Evolutionary conservation across 2,797 vertebrate species (phyloP), one percentile per base, ranked within the genome.

Genomic region (Ctenochaetus hawaiiensis): DNA sequence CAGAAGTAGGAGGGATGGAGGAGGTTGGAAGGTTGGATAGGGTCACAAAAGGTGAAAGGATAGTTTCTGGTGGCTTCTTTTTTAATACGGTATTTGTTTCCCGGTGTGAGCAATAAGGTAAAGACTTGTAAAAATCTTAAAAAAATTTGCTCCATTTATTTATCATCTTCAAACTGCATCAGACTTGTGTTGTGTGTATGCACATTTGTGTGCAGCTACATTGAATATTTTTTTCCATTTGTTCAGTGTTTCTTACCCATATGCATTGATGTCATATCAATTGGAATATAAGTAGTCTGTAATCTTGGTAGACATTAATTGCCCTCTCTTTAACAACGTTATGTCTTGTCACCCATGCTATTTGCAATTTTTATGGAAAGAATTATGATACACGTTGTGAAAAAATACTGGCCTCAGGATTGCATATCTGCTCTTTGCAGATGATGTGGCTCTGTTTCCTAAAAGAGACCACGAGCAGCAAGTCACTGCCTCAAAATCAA

Each of bases 111-210:
- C 30, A 37, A 56, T 6, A 67, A 76, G 41, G 26, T n/a, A 34
- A 34, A 34, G 30, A 34, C 30, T 3, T 34, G 30, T 34, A 34
- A 34, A 34, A 2, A 34, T 34, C 30, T 34, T 6, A 17, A 47
- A 10, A 60, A 69, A 9, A 23, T 45, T 44, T 60, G 20, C 18
- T 67, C 8, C 8, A 8, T 69, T 83, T 58, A 58, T n/a, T 72
- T 8, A 22, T 66, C 14, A 59, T 49, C 26, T 23, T 51, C 26
- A 49, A 71, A 60, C 54, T 45, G 23, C 47, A 26, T 23, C n/a
- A 4, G 9, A 41, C 45, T 26, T 44, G 8, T 26, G 16, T 20
- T 7, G 20, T 30, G 60, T 47, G 41, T 48, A 10, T 47, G 6
- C 10, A n/a, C 7, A 26, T 34, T 0, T 52, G n/a, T 41, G 2